These are phyloP conservation scores for Nymphalis io DNA, from an alignment of 1,140 invertebrate species.

Conservation along the genomic window DNA sequence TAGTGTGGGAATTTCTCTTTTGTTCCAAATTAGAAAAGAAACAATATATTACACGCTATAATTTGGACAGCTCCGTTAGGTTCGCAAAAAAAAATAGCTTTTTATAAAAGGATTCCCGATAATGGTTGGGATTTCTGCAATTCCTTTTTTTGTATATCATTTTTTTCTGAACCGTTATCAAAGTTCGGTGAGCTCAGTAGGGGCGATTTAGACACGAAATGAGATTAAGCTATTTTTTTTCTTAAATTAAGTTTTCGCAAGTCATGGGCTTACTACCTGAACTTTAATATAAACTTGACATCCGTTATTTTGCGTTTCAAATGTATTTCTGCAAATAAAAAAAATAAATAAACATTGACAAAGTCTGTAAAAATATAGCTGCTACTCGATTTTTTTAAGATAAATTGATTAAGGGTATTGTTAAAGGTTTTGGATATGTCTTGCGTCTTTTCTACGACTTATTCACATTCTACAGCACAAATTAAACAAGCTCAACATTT, in stretches of 20 bases:
- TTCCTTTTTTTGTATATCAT: constrained; percentile 56
- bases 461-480: too few relatives aligned
- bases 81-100: constrained; percentile 55
- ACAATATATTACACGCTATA: constrained; percentile 48
- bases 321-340: too few relatives aligned
- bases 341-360: too few relatives aligned
- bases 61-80: constrained; percentile 56
- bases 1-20: constrained; percentile 47
- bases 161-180: constrained; percentile 40
- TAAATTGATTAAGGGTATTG: too few relatives aligned
- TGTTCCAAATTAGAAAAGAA: constrained; percentile 44
- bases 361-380: too few relatives aligned
- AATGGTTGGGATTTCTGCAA: constrained; percentile 69
- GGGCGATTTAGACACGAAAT: constrained; percentile 44
- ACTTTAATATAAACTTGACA: neutral
- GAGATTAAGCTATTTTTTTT: constrained; percentile 34
- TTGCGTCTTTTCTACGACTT: too few relatives aligned
- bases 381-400: too few relatives aligned
- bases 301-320: constrained; percentile 2
- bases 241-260: constrained; percentile 12
- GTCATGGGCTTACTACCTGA: constrained; percentile 1
- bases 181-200: constrained; percentile 65
- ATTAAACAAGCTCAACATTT: too few relatives aligned
- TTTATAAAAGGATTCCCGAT: constrained; percentile 50
- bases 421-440: too few relatives aligned